These are phyloP conservation scores for Epinotia nisella DNA, from an alignment of 2,888 invertebrate species.

Conservation along the genomic window DNA sequence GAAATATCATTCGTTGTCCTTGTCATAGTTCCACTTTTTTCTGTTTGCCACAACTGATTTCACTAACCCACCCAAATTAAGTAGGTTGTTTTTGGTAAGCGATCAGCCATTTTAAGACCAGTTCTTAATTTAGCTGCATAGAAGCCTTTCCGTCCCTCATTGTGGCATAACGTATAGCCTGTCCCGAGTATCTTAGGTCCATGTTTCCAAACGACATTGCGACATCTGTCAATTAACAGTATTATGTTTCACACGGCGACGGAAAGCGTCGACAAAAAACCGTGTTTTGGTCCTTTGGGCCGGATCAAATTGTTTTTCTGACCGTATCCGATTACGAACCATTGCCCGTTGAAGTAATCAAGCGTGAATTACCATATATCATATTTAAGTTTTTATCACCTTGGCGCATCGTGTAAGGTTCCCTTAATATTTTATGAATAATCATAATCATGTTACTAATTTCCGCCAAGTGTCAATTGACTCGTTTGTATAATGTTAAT, in stretches of 20 bases:
- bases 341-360: constrained; percentile 53
- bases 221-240: constrained; percentile 66
- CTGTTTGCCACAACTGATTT: too few species aligned
- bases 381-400: constrained; percentile 41
- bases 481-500: constrained; percentile 37
- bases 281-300: constrained; percentile 60
- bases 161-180: too few species aligned
- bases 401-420: constrained; percentile 23
- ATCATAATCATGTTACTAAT: constrained; percentile 34
- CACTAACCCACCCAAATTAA: too few species aligned
- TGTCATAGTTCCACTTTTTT: too few species aligned
- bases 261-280: constrained; percentile 56
- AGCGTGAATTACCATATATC: constrained; percentile 47
- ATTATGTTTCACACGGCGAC: constrained; percentile 67
- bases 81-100: too few species aligned
- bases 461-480: constrained; percentile 30
- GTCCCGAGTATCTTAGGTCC: too few species aligned
- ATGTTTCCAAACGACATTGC: constrained; percentile 45
- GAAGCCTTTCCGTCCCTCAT: too few species aligned
- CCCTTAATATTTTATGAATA: constrained; percentile 11
- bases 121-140: too few species aligned
- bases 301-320: constrained; percentile 59
- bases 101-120: too few species aligned
- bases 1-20: too few species aligned
- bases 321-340: constrained; percentile 63